A percentile compares a stretch with the other conserved stretches of the same genome.
phyloP scores from a whole-genome alignment of 30 jellyfish, hydroid and myxozoan genomes.

The Cassiopea xamachana region DNA sequence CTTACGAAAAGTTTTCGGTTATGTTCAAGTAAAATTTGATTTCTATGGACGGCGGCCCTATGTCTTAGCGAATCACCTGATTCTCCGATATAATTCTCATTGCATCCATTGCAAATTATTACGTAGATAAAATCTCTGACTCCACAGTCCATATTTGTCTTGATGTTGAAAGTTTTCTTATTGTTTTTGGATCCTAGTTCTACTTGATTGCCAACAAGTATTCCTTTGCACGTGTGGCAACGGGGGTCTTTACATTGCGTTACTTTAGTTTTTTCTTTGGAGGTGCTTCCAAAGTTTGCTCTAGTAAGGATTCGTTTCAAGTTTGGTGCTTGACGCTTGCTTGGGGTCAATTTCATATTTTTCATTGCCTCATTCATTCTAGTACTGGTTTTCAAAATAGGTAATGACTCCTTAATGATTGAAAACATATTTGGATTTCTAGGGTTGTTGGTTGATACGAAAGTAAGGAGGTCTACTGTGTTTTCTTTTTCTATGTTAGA shows the following conservation, averaged over 20 bases:
- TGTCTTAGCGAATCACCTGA: slow-evolving; percentile 37
- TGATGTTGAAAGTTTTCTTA: neutral
- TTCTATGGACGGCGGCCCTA: slow-evolving; percentile 31
- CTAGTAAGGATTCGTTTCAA: slow-evolving; percentile 23
- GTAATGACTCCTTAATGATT: slow-evolving; percentile 16
- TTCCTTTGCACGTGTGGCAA: slow-evolving; percentile 9
- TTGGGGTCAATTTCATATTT: slow-evolving; percentile 18
- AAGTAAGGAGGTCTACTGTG: slow-evolving; percentile 1
- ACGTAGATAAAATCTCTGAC: neutral
- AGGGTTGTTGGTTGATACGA: slow-evolving; percentile 44
- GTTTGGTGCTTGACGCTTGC: slow-evolving; percentile 53
- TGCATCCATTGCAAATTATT: neutral
- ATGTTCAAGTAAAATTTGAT: slow-evolving; percentile 1
- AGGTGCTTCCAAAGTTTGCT: slow-evolving; percentile 17
- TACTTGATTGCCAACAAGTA: slow-evolving; percentile 1
- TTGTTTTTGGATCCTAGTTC: neutral
- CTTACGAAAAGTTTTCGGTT: neutral
- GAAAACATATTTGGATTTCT: slow-evolving; percentile 37
- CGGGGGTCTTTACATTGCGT: slow-evolving; percentile 6
- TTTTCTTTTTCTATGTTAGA: neutral
- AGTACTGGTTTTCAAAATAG: slow-evolving; percentile 35
- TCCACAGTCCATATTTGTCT: neutral
- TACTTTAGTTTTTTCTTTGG: neutral
- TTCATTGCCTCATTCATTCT: slow-evolving; percentile 2
- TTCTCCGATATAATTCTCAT: slow-evolving; percentile 11